Conservation (phyloP, 2,888 invertebrate species). For the Erynnis tages region DNA sequence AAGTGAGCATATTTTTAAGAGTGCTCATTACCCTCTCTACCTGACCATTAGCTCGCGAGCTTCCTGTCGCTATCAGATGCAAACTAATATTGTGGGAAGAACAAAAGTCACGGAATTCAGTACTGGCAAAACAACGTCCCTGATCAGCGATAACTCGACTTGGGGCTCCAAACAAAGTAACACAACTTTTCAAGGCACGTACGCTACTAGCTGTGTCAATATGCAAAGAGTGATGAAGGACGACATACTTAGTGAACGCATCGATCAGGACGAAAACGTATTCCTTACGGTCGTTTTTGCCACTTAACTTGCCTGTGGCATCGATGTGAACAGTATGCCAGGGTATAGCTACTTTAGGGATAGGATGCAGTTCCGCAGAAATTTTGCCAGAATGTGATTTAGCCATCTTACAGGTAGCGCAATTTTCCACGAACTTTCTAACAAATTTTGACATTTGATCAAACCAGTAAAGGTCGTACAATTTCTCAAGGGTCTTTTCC, state of each 20-base stretch:
- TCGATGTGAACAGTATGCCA: conserved; percentile 41
- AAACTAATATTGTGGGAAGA: conserved; percentile 27
- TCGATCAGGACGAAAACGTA: conserved; percentile 37
- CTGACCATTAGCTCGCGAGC: conserved; percentile 35
- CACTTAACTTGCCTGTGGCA: conserved; percentile 7
- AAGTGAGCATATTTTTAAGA: conserved; percentile 34
- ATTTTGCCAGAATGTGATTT: conserved; percentile 34
- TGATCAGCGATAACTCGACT: conserved; percentile 32
- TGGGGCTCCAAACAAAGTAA: conserved; percentile 31
- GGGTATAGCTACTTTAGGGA: conserved; percentile 29
- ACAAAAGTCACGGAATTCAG: conserved; percentile 33
- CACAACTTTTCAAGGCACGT: conserved; percentile 13
- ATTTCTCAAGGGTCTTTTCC: conserved; percentile 38
- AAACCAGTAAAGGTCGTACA: conserved; percentile 38
- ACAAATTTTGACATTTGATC: conserved; percentile 35
- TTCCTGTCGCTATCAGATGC: conserved; percentile 36
- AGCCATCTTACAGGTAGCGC: conserved; percentile 30
- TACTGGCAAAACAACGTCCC: conserved; percentile 33
- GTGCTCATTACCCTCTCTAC: conserved; percentile 34
- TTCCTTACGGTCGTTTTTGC: conserved; percentile 14
- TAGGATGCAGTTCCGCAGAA: conserved; percentile 31
- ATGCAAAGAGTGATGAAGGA: conserved; percentile 30
- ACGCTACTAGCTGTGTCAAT: conserved; percentile 35
- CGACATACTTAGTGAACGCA: conserved; percentile 35
- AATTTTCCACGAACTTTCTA: conserved; percentile 30